phyloP scores from a whole-genome alignment of 2,113 vertebrate genomes.

The Misgurnus anguillicaudatus region DNA sequence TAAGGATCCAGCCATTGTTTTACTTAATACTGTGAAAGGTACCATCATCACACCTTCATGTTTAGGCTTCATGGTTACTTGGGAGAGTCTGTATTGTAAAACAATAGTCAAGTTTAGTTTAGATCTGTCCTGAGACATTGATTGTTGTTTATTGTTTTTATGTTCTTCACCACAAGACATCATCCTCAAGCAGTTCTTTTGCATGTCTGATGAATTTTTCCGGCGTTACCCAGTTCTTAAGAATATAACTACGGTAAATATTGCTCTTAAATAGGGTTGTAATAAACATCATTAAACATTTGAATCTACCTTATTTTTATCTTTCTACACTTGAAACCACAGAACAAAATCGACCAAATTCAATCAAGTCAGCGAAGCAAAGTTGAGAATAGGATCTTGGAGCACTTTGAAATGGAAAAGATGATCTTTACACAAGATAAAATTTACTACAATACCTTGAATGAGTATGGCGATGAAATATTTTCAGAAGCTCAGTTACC shows the following conservation, averaged over 20 bases:
- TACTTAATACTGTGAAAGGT: slow-evolving; percentile 40
- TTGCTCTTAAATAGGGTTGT: background rate
- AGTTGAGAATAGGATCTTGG: slow-evolving; percentile 49
- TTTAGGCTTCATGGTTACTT: background rate
- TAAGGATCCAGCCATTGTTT: slow-evolving; percentile 18
- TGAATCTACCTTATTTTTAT: background rate
- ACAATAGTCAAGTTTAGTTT: too few relatives aligned
- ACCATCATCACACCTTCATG: background rate
- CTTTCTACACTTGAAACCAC: background rate
- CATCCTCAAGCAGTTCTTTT: slow-evolving; percentile 38
- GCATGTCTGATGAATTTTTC: slow-evolving; percentile 44
- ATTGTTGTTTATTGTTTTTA: background rate
- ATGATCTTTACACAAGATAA: slow-evolving; percentile 54
- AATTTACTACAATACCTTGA: slow-evolving; percentile 47
- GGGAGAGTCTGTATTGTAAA: too few relatives aligned
- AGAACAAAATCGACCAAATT: slow-evolving; percentile 58
- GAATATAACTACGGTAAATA: slow-evolving; percentile 43
- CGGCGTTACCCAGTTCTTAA: slow-evolving; percentile 41
- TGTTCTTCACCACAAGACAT: slow-evolving; percentile 33
- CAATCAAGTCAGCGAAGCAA: slow-evolving; percentile 48
- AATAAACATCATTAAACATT: background rate
- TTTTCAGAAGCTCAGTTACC: slow-evolving; percentile 30
- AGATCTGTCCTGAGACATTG: too few relatives aligned
- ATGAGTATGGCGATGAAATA: background rate
- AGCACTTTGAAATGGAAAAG: slow-evolving; percentile 60